Conservation (phyloP, 2,888 invertebrate genomes). For the Sphaerophoria taeniata region DNA sequence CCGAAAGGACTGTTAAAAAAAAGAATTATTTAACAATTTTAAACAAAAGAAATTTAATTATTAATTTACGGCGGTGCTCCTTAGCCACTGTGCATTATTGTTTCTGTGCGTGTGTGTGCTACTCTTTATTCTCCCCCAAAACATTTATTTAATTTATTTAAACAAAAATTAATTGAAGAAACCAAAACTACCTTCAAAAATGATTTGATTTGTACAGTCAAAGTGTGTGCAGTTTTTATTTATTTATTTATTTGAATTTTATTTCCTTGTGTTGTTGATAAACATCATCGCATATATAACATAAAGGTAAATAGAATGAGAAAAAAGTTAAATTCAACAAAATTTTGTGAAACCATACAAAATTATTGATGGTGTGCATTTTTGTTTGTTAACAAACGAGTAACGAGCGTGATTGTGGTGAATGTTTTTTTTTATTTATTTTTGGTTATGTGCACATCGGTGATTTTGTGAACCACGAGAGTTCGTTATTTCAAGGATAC, state of each 20-base stretch:
- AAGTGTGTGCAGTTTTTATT: conserved; percentile 63
- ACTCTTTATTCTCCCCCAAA: conserved; percentile 34
- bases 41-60: conserved; percentile 46
- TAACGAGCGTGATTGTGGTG: conserved; percentile 41
- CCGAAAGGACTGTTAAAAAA: conserved; percentile 62
- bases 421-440: conserved; percentile 11
- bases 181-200: conserved; percentile 49
- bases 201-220: conserved; percentile 69
- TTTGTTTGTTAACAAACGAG: conserved; percentile 3
- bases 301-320: conserved; percentile 56
- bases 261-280: conserved; percentile 47
- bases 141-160: conserved; percentile 10
- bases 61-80: conserved; percentile 60
- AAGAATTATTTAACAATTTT: conserved; percentile 34
- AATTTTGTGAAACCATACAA: conserved; percentile 59
- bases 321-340: conserved; percentile 3
- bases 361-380: conserved; percentile 40
- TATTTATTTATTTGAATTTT: conserved; percentile 58
- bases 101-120: conserved; percentile 45
- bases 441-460: conserved; percentile 10
- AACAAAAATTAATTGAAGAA: background rate
- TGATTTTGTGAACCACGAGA: conserved; percentile 44
- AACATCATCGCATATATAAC: conserved; percentile 48
- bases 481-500: conserved; percentile 57
- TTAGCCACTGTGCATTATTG: conserved; percentile 43